phyloP scores from a whole-genome alignment of 64 coral and sea anemone genomes.

The Montipora cactus region DNA sequence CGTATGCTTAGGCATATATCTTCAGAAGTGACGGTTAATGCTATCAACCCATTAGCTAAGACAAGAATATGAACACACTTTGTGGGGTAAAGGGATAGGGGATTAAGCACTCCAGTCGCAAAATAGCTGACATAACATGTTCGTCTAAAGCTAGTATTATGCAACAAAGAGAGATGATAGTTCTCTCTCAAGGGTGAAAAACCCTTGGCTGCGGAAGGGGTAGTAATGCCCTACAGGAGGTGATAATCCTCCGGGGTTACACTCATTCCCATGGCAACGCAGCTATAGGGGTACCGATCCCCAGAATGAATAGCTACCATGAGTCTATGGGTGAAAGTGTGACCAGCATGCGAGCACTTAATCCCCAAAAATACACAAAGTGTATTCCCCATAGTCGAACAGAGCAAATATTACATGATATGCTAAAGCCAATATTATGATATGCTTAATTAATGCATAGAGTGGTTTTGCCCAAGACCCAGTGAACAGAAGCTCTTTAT shows the following conservation, averaged over 20 bases:
- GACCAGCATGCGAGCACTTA: not conserved
- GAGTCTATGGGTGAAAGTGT: not conserved
- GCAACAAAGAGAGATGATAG: conserved; percentile 42
- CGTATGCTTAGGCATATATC: too few relatives aligned
- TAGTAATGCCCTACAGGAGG: conserved; percentile 43
- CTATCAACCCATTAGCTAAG: not conserved
- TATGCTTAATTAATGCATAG: too few relatives aligned
- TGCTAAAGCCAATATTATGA: too few relatives aligned
- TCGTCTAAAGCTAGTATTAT: conserved; percentile 27
- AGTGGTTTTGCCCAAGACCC: too few relatives aligned
- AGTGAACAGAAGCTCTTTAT: too few relatives aligned
- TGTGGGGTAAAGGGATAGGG: conserved; percentile 39
- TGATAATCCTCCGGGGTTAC: not conserved
- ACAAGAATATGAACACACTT: not conserved
- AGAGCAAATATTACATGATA: not conserved
- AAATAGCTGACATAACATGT: conserved; percentile 35
- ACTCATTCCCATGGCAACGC: conserved; percentile 25
- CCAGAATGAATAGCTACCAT: not conserved
- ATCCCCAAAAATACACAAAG: conserved; percentile 18
- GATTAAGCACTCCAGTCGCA: conserved; percentile 5
- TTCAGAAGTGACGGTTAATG: not conserved
- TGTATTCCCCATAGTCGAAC: conserved; percentile 9
- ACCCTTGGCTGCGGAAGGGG: conserved; percentile 10
- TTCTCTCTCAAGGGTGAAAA: conserved; percentile 24
- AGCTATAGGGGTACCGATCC: conserved; percentile 18